phyloP scores from a whole-genome alignment of 1,140 invertebrate genomes.

The Maniola jurtina region DNA sequence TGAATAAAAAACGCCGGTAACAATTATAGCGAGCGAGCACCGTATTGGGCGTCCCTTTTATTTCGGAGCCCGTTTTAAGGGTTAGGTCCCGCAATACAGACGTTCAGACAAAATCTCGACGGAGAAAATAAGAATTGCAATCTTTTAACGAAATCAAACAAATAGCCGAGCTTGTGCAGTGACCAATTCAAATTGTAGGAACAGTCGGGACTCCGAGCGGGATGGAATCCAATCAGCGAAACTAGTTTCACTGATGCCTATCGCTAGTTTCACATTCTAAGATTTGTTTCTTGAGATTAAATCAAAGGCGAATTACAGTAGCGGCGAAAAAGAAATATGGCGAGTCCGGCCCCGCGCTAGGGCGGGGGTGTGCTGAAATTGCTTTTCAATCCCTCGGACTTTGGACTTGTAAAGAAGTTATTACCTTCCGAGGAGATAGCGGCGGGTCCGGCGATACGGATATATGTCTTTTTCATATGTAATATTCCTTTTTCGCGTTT shows the following conservation, averaged over 20 bases:
- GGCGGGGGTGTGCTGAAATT: constrained; percentile 79
- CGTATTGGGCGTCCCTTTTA: constrained; percentile 11
- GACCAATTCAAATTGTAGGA: constrained; percentile 70
- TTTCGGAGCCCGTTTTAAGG: constrained; percentile 18
- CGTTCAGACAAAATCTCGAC: constrained; percentile 33
- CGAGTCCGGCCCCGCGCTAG: constrained; percentile 64
- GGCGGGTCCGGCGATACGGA: constrained; percentile 76
- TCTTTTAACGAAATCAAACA: constrained; percentile 70
- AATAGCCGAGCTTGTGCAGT: constrained; percentile 64
- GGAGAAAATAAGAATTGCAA: constrained; percentile 68
- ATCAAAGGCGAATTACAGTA: constrained; percentile 78
- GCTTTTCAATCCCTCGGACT: constrained; percentile 81
- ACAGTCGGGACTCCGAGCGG: constrained; percentile 52
- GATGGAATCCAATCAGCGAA: constrained; percentile 73
- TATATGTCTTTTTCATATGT: constrained; percentile 79
- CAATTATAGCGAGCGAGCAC: constrained; percentile 9
- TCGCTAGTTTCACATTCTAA: constrained; percentile 77
- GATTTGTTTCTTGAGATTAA: constrained; percentile 79
- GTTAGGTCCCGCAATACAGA: constrained; percentile 32
- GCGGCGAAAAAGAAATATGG: constrained; percentile 78
- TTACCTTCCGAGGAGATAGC: constrained; percentile 79
- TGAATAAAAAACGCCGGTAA: not conserved
- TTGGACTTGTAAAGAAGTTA: constrained; percentile 81
- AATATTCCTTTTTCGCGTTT: constrained; percentile 79
- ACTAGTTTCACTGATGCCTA: constrained; percentile 75